phyloP scores from a whole-genome alignment of 2,797 vertebrate genomes.

The Bovichtus variegatus region DNA sequence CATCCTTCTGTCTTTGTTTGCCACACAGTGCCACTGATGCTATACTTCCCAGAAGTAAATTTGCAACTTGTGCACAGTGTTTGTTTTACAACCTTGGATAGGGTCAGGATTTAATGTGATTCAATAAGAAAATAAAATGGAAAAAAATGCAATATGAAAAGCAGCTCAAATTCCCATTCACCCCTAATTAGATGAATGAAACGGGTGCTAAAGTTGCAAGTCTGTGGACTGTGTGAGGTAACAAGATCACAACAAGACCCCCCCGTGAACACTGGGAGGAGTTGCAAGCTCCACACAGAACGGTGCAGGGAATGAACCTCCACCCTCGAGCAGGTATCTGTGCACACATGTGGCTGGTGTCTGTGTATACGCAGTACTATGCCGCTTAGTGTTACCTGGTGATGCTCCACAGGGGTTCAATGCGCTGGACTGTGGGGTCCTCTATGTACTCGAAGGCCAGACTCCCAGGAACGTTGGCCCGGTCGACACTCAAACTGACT shows the following conservation, averaged over 20 bases:
- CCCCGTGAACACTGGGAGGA: neutral
- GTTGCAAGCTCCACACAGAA: neutral
- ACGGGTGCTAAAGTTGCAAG: neutral
- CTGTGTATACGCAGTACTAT: neutral
- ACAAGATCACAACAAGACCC: neutral
- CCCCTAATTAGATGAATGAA: neutral
- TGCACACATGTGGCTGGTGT: neutral
- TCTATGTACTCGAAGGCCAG: slow-evolving; percentile 94
- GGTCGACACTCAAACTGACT: slow-evolving; percentile 91
- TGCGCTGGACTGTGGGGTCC: slow-evolving; percentile 92
- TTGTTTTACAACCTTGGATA: neutral
- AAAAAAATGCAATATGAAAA: neutral
- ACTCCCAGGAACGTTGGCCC: slow-evolving; percentile 87
- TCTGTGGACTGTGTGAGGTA: neutral
- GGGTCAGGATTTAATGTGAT: neutral
- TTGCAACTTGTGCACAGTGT: neutral
- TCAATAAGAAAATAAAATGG: neutral
- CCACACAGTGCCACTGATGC: neutral
- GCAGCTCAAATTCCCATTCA: slow-evolving; percentile 6
- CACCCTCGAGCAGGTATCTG: neutral
- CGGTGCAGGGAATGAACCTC: neutral
- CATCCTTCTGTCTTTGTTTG: slow-evolving; percentile 3
- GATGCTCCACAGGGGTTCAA: slow-evolving; percentile 98
- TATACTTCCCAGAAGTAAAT: neutral
- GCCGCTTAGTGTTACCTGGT: slow-evolving; percentile 85